Evolutionary conservation across 2,113 vertebrate species (phyloP).

Genomic region (Nesoenas mayeri): DNA sequence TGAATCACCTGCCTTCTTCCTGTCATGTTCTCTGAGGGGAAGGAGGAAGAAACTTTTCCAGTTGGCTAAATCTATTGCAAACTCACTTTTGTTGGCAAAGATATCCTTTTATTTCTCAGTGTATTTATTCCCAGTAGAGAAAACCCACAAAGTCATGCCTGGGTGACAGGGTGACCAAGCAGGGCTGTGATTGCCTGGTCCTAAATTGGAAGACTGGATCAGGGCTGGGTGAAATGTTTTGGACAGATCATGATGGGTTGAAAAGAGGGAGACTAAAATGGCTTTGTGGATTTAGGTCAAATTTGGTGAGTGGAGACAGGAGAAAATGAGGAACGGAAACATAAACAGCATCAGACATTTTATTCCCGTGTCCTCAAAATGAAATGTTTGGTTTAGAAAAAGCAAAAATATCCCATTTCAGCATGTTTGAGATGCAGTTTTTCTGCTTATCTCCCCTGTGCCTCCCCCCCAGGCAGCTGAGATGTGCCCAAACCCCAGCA

Average conservation of each 20-base stretch:
- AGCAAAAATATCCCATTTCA: background rate
- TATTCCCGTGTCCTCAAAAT: background rate
- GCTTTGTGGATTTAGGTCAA: conserved; percentile 27
- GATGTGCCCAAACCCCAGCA: background rate
- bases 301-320: background rate
- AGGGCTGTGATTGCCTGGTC: background rate
- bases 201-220: background rate
- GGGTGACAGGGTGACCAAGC: background rate
- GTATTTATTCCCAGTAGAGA: background rate
- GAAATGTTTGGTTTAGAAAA: background rate
- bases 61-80: background rate
- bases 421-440: background rate
- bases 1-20: conserved; percentile 12
- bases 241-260: background rate
- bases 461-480: background rate
- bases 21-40: background rate
- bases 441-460: background rate
- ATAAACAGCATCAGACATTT: conserved; percentile 1
- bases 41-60: background rate
- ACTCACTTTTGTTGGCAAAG: background rate
- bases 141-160: background rate
- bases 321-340: background rate
- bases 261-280: conserved; percentile 8
- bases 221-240: background rate
- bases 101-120: background rate